A percentile compares a stretch with the other conserved stretches of the same genome.
Evolutionary conservation across 2,797 vertebrate species (phyloP).

Genomic region (Acomys russatus): DNA sequence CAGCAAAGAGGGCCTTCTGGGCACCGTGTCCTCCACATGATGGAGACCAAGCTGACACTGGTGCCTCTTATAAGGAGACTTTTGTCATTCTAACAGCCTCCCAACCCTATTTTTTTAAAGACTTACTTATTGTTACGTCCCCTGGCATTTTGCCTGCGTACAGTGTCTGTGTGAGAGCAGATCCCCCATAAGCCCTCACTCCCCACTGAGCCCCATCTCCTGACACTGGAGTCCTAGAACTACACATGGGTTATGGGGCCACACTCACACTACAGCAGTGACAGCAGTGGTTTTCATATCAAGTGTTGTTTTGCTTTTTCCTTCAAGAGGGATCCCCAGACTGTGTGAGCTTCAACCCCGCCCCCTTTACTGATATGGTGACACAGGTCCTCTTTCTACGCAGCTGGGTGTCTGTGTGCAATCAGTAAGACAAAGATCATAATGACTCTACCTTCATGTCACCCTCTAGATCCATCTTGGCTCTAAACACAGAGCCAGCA

Average conservation of each 20-base stretch:
- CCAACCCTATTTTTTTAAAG: background rate
- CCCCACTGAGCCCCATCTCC: background rate
- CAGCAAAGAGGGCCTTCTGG: background rate
- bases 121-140: background rate
- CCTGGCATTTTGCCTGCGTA: background rate
- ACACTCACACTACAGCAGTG: background rate
- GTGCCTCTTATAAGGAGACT: background rate
- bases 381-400: background rate
- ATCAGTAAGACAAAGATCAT: background rate
- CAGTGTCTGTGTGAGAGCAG: background rate
- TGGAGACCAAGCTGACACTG: no score
- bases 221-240: background rate
- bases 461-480: background rate
- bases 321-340: background rate
- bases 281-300: background rate
- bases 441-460: background rate
- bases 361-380: background rate
- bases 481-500: background rate
- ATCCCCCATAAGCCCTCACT: background rate
- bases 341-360: background rate
- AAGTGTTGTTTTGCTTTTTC: conserved; percentile 9
- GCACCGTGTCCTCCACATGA: background rate
- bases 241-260: background rate
- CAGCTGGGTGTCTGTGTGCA: accelerated
- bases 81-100: background rate